Conservation (phyloP, 2,797 vertebrate species). For the Sus cebifrons region DNA sequence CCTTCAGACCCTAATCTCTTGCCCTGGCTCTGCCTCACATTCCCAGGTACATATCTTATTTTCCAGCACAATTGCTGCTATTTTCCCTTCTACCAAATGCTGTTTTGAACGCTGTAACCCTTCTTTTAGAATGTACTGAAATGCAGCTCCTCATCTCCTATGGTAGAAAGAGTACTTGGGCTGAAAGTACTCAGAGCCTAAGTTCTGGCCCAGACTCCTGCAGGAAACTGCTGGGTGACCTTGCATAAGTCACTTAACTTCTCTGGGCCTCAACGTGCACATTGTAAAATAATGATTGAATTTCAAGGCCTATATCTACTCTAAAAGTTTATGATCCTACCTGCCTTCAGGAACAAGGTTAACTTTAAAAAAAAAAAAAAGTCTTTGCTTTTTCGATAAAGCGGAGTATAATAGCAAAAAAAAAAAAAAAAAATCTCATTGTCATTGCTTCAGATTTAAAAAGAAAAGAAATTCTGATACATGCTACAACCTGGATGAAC, state of each 20-base stretch:
- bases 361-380: no score
- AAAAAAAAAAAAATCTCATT: not conserved
- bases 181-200: not conserved
- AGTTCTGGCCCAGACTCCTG: not conserved
- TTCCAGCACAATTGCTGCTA: not conserved
- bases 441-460: not conserved
- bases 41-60: not conserved
- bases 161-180: not conserved
- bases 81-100: not conserved
- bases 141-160: not conserved
- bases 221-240: not conserved
- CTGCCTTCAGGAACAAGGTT: not conserved
- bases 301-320: not conserved
- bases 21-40: not conserved
- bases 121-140: not conserved
- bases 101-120: not conserved
- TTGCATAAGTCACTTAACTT: not conserved
- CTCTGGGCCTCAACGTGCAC: not conserved
- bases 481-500: not conserved
- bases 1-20: not conserved
- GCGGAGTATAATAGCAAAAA: no score
- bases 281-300: not conserved
- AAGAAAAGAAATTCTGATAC: not conserved
- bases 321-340: slow-evolving; percentile 29
- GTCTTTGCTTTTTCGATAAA: no score